Conservation (phyloP, 2,888 invertebrate genomes). For the Cephus nigrinus region DNA sequence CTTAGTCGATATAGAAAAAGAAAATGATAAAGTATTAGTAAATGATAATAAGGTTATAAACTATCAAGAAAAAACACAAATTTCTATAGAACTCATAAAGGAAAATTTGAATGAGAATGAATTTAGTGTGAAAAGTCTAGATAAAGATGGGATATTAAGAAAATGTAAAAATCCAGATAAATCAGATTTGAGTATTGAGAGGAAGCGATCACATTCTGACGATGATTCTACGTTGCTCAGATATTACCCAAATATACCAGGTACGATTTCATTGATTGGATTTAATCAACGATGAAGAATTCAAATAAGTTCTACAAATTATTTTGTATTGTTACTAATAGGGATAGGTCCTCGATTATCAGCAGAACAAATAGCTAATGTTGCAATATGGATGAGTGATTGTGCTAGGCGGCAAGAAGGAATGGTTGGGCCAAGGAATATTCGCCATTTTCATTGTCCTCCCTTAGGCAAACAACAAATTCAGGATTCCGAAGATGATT, state of each 20-base stretch:
- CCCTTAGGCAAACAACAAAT: conserved; percentile 62
- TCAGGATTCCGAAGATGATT: background rate
- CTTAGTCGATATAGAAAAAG: background rate
- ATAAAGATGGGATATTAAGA: background rate
- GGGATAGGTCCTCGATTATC: conserved; percentile 58
- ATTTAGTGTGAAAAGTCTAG: background rate
- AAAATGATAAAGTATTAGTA: background rate
- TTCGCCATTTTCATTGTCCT: conserved; percentile 77
- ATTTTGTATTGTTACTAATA: conserved; percentile 22
- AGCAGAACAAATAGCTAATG: conserved; percentile 52
- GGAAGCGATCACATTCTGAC: conserved; percentile 25
- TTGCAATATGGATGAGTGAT: conserved; percentile 61
- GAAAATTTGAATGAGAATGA: background rate
- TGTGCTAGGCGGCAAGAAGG: conserved; percentile 72
- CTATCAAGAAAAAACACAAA: background rate
- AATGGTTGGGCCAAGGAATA: conserved; percentile 78
- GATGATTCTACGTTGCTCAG: conserved; percentile 27
- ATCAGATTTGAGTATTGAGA: conserved; percentile 14
- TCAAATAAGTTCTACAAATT: background rate
- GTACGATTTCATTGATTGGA: conserved; percentile 29
- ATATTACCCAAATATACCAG: conserved; percentile 53
- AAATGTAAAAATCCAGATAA: conserved; percentile 1
- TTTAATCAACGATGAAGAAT: background rate
- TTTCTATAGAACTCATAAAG: background rate
- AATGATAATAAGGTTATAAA: background rate